Evolutionary conservation across 2,113 vertebrate species (phyloP), one percentile per base, ranked within the genome.

Genomic region (Pontoporia blainvillei): DNA sequence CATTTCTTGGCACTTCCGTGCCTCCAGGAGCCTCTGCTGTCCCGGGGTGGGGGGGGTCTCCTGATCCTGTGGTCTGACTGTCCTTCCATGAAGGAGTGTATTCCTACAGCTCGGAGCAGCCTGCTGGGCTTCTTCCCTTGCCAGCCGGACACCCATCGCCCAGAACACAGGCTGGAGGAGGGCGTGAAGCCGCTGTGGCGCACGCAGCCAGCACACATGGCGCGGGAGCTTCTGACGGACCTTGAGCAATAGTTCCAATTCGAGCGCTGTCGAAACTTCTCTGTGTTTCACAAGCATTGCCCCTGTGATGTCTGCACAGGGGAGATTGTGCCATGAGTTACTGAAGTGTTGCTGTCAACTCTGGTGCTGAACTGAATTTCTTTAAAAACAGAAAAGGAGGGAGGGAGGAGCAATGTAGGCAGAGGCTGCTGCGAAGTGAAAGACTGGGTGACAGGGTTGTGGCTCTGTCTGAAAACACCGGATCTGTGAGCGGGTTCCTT

Each of bases 231-330:
- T 52, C 8, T 17, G 52, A 9, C 9, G 20, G 39, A 31, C 52
- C 12, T 85, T 72, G 71, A 54, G 89, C 82, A 93, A 94, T 8
- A 49, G 36, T 27, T 81, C 52, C 72, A 20, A 52, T 87, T 49
- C 81, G 64, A 93, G 10, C 64, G 36, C 82, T 88, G 83, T 81
- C 29, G 75, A 92, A 88, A 93, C n/a, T 39, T 18, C 4, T 1
- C 44, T 1, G 20, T 27, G 72, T 94, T 94, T 90, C 93, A 41
- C 66, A 93, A 91, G 59, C 46, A 5, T 17, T 8, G 85, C 21
- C 85, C 36, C 73, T 54, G 82, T 31, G 52, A 49, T 29, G 20
- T 88, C 93, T 59, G 79, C 31, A 2, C 62, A 20, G 18, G n/a
- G 21, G 41, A 73, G 41, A 66, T 89, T 66, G 69, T 86, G 87